Base-by-base conservation (phyloP, 2,113 vertebrate species). In the Rhynchopsitta pachyrhyncha region DNA sequence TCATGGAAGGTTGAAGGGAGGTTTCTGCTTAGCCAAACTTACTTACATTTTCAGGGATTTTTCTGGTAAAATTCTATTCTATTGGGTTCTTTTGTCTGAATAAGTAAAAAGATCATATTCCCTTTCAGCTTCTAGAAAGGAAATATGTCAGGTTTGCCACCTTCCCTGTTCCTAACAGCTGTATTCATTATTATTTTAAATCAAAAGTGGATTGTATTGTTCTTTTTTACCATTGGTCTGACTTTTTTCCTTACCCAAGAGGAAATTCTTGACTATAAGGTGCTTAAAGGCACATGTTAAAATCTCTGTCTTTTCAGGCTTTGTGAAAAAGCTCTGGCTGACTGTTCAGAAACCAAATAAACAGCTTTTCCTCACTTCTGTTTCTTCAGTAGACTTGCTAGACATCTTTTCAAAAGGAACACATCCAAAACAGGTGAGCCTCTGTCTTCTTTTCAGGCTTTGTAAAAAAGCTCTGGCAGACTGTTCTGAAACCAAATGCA, bases 321-420 rank as follows among this genome's bases (percentile, higher is more conserved):
- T 80, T 99, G 98, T 97, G 98, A 98, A 98, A 99, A 99, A 93
- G 97, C 98, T 86, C 97, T 99, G 20, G 59, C 98, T 46, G 97
- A 97, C 70, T 99, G 98, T 74, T 96, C 99, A 91, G 98, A 99
- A 96, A 98, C 97, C 35, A 57, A 57, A 42, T 2, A 33, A 14
- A 47, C 98, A 37, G 96, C 97, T 52, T 99, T 99, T 84, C 98
- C 98, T 24, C 82, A 95, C n/a, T 99, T 99, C 95, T 87, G 92
- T 99, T 92, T 99, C 98, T 69, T 98, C 98, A 24, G 90, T 98
- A 75, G 98, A 98, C 79, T 95, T 99, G 82, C 97, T 99, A 90
- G 98, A 98, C 90, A 98, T 98, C 73, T 97, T 98, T 60, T 98
- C 98, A 47, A 98, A 99, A 95, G 98, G 98, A 96, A 93, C 93